Evolutionary conservation across 2,888 invertebrate genomes (phyloP).

Genomic region (Limnephilus lunatus): DNA sequence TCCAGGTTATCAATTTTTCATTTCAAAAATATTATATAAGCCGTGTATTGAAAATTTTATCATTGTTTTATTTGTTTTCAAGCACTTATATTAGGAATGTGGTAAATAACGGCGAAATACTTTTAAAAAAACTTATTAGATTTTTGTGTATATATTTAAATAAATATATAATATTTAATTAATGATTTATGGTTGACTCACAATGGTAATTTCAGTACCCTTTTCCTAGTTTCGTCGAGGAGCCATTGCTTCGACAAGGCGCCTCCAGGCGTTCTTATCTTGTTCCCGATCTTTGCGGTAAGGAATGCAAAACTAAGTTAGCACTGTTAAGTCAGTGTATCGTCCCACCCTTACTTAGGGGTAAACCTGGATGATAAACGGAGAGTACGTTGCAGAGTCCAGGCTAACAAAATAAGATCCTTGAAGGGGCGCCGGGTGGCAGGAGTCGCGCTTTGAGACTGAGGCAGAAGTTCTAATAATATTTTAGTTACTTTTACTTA

Average conservation of each 20-base stretch:
- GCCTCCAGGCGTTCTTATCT: not conserved
- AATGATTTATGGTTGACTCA: no score
- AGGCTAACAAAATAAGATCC: not conserved
- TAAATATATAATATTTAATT: no score
- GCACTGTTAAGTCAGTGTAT: not conserved
- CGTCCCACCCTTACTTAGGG: not conserved
- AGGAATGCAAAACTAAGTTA: not conserved
- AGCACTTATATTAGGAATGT: no score
- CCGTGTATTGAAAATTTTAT: no score
- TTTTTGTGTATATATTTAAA: no score
- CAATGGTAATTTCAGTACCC: not conserved
- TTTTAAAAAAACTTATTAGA: no score
- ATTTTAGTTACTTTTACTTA: no score
- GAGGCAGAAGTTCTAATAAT: no score
- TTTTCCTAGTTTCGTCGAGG: not conserved
- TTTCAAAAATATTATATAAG: no score
- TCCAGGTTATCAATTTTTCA: no score
- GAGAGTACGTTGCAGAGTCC: not conserved
- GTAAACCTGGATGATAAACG: not conserved
- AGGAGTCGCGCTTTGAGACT: not conserved
- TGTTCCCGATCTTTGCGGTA: not conserved
- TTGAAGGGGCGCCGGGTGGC: not conserved
- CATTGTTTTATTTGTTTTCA: no score
- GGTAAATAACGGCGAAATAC: no score
- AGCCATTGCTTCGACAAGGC: not conserved